A percentile compares a stretch with the other conserved stretches of the same genome.
phyloP scores from a whole-genome alignment of 2,888 invertebrate species.

The Sepiola atlantica region DNA sequence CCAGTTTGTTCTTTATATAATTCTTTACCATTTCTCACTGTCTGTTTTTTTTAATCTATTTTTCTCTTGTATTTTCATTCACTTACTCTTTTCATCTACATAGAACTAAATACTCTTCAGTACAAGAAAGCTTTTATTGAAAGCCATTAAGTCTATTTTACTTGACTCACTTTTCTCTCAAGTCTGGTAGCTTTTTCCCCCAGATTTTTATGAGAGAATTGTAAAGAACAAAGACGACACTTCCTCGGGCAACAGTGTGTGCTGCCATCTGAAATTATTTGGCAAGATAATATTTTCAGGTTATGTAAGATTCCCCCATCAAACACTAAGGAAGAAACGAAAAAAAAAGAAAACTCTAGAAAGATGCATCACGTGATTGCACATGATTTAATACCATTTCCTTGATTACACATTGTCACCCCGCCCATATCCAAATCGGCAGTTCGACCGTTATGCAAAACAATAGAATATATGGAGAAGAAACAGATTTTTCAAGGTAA shows the following conservation, averaged over 20 bases:
- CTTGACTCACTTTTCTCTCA: not conserved
- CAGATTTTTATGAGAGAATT: not conserved
- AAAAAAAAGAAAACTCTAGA: not conserved
- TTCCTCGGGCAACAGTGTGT: not conserved
- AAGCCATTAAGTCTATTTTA: not conserved
- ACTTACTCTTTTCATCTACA: not conserved
- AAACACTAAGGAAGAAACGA: not conserved
- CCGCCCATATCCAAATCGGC: not conserved
- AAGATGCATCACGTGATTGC: not conserved
- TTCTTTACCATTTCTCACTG: not conserved
- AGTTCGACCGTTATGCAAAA: not conserved
- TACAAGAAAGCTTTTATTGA: not conserved
- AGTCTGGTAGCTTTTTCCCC: not conserved
- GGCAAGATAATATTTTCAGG: constrained; percentile 21
- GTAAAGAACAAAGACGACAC: not conserved
- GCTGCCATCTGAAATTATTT: not conserved
- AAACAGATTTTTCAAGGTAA: not conserved
- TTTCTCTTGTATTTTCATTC: not conserved
- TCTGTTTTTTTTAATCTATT: not conserved
- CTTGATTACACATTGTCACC: not conserved
- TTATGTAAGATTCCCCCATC: not conserved
- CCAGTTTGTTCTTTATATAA: no score
- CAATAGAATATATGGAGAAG: not conserved
- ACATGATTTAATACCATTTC: not conserved
- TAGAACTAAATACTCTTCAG: not conserved